Conservation (phyloP, 2,113 vertebrate species). For the Hypanus sabinus region DNA sequence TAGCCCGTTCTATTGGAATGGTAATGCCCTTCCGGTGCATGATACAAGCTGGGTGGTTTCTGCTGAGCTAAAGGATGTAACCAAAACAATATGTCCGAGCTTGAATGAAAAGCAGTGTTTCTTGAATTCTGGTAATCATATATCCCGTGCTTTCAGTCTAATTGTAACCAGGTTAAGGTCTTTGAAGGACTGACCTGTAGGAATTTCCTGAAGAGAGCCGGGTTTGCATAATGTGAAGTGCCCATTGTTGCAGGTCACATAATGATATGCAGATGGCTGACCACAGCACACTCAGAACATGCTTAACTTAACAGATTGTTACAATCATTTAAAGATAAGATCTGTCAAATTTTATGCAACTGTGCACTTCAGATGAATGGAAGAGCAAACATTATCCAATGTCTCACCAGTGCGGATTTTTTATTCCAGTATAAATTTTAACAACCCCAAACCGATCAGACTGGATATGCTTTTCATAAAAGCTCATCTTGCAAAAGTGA, state of each 20-base stretch:
- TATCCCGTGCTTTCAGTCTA: constrained; percentile 1
- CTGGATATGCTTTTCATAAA: neutral
- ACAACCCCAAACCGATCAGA: neutral
- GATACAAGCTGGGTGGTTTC: neutral
- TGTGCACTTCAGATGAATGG: neutral
- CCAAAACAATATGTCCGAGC: neutral
- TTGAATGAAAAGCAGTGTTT: neutral
- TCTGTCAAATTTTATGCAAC: neutral
- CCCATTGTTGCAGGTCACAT: neutral
- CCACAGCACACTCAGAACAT: neutral
- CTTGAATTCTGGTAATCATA: neutral
- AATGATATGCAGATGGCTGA: neutral
- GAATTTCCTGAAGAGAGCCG: neutral
- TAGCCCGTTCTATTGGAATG: neutral
- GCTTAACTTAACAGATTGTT: neutral
- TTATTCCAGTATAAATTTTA: neutral
- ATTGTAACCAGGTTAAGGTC: neutral
- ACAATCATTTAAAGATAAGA: neutral
- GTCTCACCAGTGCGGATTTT: neutral
- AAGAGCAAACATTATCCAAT: neutral
- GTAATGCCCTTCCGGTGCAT: neutral
- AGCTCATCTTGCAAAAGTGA: neutral
- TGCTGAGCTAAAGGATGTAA: neutral
- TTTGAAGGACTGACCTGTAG: neutral
- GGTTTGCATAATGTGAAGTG: neutral